A percentile compares a stretch with the other conserved stretches of the same genome.
These are phyloP conservation scores for Sabatieria punctata DNA, from an alignment of 2,888 invertebrate species.

Conservation along the genomic window DNA sequence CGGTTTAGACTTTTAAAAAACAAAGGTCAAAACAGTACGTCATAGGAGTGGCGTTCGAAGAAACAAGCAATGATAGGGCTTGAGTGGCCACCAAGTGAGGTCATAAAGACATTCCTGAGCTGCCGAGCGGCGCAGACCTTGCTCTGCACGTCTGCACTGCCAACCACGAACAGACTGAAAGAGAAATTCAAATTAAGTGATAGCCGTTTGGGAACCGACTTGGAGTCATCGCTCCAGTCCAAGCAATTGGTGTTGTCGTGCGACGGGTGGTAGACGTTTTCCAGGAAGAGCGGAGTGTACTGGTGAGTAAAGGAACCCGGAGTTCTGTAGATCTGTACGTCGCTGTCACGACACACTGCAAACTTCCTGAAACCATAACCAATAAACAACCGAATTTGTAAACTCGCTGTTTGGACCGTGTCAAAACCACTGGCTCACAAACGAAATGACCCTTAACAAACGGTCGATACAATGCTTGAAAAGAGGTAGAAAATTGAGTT, in stretches of 20 bases:
- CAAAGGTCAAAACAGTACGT: slow-evolving; percentile 40
- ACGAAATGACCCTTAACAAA: too few relatives aligned
- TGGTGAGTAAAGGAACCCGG: slow-evolving; percentile 61
- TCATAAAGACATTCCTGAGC: slow-evolving; percentile 55
- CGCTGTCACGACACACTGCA: slow-evolving; percentile 69
- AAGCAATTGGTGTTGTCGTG: slow-evolving; percentile 66
- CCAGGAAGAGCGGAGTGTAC: slow-evolving; percentile 70
- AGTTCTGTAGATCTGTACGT: slow-evolving; percentile 56
- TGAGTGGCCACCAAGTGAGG: slow-evolving; percentile 62
- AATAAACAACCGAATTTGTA: slow-evolving; percentile 4
- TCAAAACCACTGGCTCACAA: too few relatives aligned
- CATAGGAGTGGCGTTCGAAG: slow-evolving; percentile 67
- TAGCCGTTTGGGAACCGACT: too few relatives aligned
- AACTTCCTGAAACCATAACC: slow-evolving; percentile 49
- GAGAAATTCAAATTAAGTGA: slow-evolving; percentile 4
- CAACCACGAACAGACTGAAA: slow-evolving; percentile 56
- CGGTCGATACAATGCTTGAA: too few relatives aligned
- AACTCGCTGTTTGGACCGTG: too few relatives aligned
- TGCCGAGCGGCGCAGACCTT: slow-evolving; percentile 43
- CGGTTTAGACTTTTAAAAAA: background rate
- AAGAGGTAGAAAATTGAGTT: too few relatives aligned
- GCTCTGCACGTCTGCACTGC: slow-evolving; percentile 72
- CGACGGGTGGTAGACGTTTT: slow-evolving; percentile 60
- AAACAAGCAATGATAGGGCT: slow-evolving; percentile 67
- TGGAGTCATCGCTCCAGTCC: slow-evolving; percentile 83